Conservation (phyloP, 1,140 invertebrate genomes). For the Dysdera silvatica region DNA sequence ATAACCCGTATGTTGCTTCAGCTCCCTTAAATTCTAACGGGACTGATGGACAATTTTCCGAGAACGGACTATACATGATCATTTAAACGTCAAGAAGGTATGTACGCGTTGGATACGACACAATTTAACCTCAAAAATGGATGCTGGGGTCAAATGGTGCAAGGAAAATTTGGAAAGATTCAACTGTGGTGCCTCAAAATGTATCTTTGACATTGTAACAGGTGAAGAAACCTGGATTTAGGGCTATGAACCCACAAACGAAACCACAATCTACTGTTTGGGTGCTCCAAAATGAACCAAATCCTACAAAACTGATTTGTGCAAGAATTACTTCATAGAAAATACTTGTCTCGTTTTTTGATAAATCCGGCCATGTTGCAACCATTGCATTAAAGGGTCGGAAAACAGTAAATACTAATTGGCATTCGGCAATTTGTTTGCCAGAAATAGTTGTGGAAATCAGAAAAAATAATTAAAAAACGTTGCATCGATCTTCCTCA, state of each 20-base stretch:
- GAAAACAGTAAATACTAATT: slow-evolving; percentile 34
- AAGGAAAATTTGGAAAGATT: slow-evolving; percentile 33
- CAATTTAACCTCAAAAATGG: too few relatives aligned
- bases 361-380: slow-evolving; percentile 11
- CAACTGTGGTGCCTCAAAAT: slow-evolving; percentile 29
- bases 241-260: slow-evolving; percentile 24
- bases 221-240: slow-evolving; percentile 28
- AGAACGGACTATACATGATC: too few relatives aligned
- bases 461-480: neutral
- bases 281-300: slow-evolving; percentile 39
- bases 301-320: slow-evolving; percentile 39
- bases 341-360: slow-evolving; percentile 31
- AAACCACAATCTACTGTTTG: slow-evolving; percentile 32
- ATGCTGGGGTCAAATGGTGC: too few relatives aligned
- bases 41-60: too few relatives aligned
- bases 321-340: slow-evolving; percentile 36
- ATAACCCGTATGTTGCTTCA: too few relatives aligned
- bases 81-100: too few relatives aligned
- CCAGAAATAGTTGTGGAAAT: slow-evolving; percentile 4
- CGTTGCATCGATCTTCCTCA: neutral
- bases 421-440: slow-evolving; percentile 32
- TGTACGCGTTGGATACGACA: too few relatives aligned
- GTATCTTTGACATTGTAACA: neutral
- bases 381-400: slow-evolving; percentile 33
- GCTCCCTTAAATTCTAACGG: too few relatives aligned